Base-by-base conservation (phyloP, 2,113 vertebrate species). In the Uria aalge region DNA sequence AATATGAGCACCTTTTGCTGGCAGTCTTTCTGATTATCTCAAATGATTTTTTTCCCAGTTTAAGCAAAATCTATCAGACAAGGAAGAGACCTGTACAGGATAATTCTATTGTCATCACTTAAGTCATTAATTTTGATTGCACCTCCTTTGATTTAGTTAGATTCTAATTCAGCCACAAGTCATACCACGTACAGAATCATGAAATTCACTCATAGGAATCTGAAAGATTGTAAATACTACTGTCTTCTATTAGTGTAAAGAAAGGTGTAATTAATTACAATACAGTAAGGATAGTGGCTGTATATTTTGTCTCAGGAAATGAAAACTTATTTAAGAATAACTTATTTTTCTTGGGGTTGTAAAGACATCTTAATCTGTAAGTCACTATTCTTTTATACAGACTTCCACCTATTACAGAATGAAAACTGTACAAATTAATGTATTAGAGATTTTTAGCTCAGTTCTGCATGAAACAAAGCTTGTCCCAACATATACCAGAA, bases 351-450 rank as follows among this genome's bases (percentile, higher is more conserved):
- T 85, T 45, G 84, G 66, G 87, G 38, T 76, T 94, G n/a, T 75
- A 76, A 85, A 92, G 77, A 95, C 32, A 85, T 94, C 91, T 95
- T 94, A 76, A 87, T 94, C 64, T 86, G 24, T 77, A 82, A 90
- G 53, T 57, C 71, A 55, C 50, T 48, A 48, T 45, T 75, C 74
- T 73, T 78, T 76, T 56, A 85, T 45, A 50, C 9, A 47, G 56
- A 60, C 30, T 94, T 81, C 43, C 41, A 45, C 71, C 81, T 85
- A 48, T 64, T 96, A 56, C 40, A 85, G 68, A 56, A 57, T 57
- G 41, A 87, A 87, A 55, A 85, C 48, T 75, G 29, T 7, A 92
- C 4, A 91, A 69, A 88, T 82, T 53, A 60, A 53, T 34, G n/a
- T 36, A 60, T 85, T 75, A 78, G 66, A 91, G 57, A 23, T 68